phyloP scores from a whole-genome alignment of 2,113 vertebrate species.

The Dromaius novaehollandiae region DNA sequence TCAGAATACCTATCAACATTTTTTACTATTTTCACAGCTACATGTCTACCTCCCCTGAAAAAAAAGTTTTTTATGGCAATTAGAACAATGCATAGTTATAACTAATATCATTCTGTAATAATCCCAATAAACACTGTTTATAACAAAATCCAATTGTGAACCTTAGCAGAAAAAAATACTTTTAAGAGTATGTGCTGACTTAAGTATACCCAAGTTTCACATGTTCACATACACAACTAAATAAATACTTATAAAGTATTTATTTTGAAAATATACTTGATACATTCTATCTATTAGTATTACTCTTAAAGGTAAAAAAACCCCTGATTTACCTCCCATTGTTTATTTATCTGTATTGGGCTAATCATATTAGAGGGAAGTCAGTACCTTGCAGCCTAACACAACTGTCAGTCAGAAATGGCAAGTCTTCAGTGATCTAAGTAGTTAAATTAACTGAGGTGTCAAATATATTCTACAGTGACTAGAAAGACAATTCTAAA shows the following conservation, averaged over 20 bases:
- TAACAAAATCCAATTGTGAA: not conserved
- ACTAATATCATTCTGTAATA: not conserved
- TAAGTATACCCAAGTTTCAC: not conserved
- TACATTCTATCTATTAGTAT: rapidly evolving
- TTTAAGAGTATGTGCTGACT: not conserved
- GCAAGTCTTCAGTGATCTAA: not conserved
- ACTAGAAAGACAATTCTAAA: not conserved
- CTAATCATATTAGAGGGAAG: not conserved
- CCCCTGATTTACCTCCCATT: not conserved
- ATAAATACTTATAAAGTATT: not conserved
- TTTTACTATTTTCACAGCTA: conserved; percentile 94
- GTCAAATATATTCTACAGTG: too few species aligned
- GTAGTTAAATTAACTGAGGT: not conserved
- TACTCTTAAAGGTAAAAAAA: not conserved
- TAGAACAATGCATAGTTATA: not conserved
- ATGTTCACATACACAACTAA: not conserved
- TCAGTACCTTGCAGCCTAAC: not conserved
- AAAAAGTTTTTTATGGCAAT: not conserved
- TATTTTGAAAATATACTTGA: not conserved
- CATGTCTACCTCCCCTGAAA: conserved; percentile 71
- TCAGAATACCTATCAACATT: conserved; percentile 86
- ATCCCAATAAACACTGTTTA: not conserved
- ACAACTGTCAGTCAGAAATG: not conserved
- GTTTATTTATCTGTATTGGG: not conserved
- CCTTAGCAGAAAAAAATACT: not conserved